Conservation (phyloP, 2,888 invertebrate species). For the Norana najaformis region DNA sequence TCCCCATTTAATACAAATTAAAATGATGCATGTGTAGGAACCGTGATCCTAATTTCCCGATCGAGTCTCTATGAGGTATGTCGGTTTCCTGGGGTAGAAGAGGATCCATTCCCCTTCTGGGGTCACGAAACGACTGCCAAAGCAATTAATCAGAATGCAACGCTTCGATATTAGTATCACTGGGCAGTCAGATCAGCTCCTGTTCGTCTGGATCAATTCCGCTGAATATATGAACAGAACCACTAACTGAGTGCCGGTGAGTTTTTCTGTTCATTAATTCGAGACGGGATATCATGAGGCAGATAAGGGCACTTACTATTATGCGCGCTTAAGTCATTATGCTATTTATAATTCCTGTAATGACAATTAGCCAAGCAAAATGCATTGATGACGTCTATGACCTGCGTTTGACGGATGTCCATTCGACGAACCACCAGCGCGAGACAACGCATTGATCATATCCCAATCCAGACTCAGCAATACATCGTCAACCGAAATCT, state of each 20-base stretch:
- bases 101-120: neutral
- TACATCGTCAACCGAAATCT: neutral
- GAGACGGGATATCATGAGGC: neutral
- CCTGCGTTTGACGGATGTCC: neutral
- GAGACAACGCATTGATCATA: neutral
- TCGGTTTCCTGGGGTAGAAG: neutral
- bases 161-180: neutral
- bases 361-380: neutral
- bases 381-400: neutral
- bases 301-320: neutral
- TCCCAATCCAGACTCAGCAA: neutral
- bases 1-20: neutral
- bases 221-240: neutral
- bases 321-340: neutral
- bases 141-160: neutral
- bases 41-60: neutral
- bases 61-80: neutral
- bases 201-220: constrained; percentile 7
- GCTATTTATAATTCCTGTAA: neutral
- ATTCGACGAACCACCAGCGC: neutral
- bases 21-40: constrained; percentile 5
- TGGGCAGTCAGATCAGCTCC: neutral
- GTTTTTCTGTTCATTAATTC: neutral
- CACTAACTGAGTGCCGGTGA: neutral
- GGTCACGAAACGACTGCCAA: neutral